Base-by-base conservation (phyloP, 1,140 invertebrate genomes). In the Papilio glaucus region DNA sequence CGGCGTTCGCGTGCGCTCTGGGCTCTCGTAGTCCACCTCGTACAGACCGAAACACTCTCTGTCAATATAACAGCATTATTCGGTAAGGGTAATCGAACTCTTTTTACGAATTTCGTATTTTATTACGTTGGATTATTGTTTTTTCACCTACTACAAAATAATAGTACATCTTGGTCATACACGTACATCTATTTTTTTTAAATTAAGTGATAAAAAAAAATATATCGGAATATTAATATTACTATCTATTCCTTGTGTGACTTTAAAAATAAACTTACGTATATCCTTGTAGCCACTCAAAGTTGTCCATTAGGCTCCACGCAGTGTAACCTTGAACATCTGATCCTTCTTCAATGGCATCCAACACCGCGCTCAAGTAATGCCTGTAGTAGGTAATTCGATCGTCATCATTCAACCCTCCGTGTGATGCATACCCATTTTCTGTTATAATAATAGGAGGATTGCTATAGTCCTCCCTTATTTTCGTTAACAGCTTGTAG, bases 1-100 rank as follows among this genome's bases (percentile, higher is more conserved):
- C 0, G 95, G 94, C 1, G 94, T 96, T 73, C 97, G 94, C 2
- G 93, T 94, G 75, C 95, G 93, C 3, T 94, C 84, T 0, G 95
- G 94, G 75, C 95, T 93, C 3, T 85, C 92, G 77, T 97, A 97
- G 85, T 97, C 94, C 3, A 97, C 96, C 45, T 95, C 94, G 80
- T 96, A 95, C 0, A 98, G 80, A 5, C 97, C 97, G 84, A 96
- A 98, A 12, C 49, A 21, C 21, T 57, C 18, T 1, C 49, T 57
- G 21, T 6, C 10, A 26, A 57, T 10, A 4, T 24, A 24, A 26
- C 24, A 4, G 3, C 5, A 24, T 57, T 12, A 57, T 13, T 26
- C 0, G 24, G n/a, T n/a, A n/a, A n/a, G n/a, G n/a, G n/a, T n/a
- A n/a, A n/a, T n/a, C n/a, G n/a, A n/a, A n/a, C n/a, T n/a, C n/a